Conservation (phyloP, 2,888 invertebrate species). For the Leptothorax acervorum region DNA sequence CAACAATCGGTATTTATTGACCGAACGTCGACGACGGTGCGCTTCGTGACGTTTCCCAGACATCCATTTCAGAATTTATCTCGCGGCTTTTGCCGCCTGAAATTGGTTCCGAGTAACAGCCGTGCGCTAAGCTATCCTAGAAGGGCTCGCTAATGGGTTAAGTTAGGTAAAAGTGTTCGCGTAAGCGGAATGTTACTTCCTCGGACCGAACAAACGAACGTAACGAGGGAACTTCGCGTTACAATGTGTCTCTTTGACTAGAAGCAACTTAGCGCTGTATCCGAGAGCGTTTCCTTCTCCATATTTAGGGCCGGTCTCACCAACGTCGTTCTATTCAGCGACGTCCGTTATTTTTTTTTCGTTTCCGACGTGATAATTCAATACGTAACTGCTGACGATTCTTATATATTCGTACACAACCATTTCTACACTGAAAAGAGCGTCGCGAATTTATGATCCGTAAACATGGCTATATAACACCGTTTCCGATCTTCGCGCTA, state of each 20-base stretch:
- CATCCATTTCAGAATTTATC: constrained; percentile 53
- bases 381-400: neutral
- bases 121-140: constrained; percentile 34
- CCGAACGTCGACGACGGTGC: constrained; percentile 36
- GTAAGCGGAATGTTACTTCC: constrained; percentile 45
- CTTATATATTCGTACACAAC: neutral
- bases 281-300: constrained; percentile 12
- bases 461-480: constrained; percentile 29
- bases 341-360: neutral
- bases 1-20: constrained; percentile 64
- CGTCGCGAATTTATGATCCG: constrained; percentile 39
- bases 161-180: constrained; percentile 23
- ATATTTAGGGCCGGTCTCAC: constrained; percentile 37
- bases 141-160: constrained; percentile 30
- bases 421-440: constrained; percentile 6
- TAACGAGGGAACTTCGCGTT: constrained; percentile 41
- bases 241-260: constrained; percentile 35
- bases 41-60: constrained; percentile 53
- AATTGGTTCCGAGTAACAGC: constrained; percentile 57
- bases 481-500: constrained; percentile 24
- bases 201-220: constrained; percentile 42
- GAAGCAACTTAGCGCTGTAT: neutral
- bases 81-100: constrained; percentile 44
- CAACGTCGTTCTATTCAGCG: neutral
- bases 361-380: constrained; percentile 19